Conservation (phyloP, 1,140 invertebrate genomes). For the Aphis gossypii region DNA sequence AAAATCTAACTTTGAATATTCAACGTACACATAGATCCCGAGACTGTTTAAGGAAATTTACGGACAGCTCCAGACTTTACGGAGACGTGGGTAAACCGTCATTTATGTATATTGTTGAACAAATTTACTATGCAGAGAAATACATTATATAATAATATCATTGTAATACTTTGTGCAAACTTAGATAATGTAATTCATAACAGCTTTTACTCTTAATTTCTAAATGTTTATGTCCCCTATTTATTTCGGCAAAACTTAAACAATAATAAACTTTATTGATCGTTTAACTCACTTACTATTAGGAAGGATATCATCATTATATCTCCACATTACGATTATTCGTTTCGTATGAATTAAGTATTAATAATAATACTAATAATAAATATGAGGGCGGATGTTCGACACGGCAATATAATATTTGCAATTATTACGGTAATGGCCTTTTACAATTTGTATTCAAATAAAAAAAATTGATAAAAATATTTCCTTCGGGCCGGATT, state of each 20-base stretch:
- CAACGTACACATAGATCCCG: neutral
- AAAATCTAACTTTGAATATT: conserved; percentile 16
- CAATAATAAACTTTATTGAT: conserved; percentile 9
- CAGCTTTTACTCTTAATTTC: neutral
- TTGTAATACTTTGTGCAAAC: neutral
- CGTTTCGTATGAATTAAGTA: neutral
- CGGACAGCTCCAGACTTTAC: neutral
- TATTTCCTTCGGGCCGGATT: conserved; percentile 63
- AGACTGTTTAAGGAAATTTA: neutral
- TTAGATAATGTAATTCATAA: conserved; percentile 11
- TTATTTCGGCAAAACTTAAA: neutral
- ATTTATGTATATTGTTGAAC: conserved; percentile 15
- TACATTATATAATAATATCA: conserved; percentile 11
- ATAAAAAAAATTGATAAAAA: neutral
- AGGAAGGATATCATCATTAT: neutral
- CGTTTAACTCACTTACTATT: neutral
- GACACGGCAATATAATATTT: neutral
- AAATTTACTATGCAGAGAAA: neutral
- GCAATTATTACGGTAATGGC: too few species aligned
- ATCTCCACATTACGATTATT: neutral
- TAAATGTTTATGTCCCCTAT: neutral
- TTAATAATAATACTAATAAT: neutral
- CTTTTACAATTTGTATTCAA: too few species aligned
- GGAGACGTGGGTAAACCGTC: neutral
- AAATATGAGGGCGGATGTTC: neutral